Base-by-base conservation (phyloP, 1,140 invertebrate species). In the Stenopsyche tienmushanensis region DNA sequence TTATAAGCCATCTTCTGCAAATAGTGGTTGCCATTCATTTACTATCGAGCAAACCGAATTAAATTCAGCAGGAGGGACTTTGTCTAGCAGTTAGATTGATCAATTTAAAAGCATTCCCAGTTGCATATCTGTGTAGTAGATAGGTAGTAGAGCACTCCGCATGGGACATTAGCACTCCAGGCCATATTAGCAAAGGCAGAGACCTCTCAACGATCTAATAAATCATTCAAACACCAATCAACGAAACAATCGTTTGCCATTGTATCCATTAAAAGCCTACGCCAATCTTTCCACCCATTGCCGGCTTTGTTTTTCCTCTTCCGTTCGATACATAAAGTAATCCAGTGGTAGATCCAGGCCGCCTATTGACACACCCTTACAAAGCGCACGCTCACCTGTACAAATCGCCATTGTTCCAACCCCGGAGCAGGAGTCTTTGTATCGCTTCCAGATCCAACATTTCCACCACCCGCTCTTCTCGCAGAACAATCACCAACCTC, bases 151-250 rank as follows among this genome's bases (percentile, higher is more conserved):
- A n/a, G n/a, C n/a, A n/a, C n/a, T n/a, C n/a, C n/a, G n/a, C n/a
- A n/a, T n/a, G n/a, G n/a, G n/a, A n/a, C n/a, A n/a, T n/a, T n/a
- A n/a, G n/a, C 29, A 7, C 29, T 34, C 29, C 13, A 34, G 5
- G 5, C 29, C 5, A 34, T 13, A 34, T 34, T 13, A 34, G 5
- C 29, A 34, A 13, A 5, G 29, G 29, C 29, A 34, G 29, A 34
- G 29, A 13, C 29, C 29, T 34, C 13, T 34, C 29, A 34, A 13
- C 29, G 5, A 13, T 47, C 44, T 47, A 7, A 47, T 47, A 47
- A 47, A 47, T 47, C 8, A 47, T 47, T 47, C 44, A 47, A 47
- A 47, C 44, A 47, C 44, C 44, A 47, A 47, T 47, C 44, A 47
- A 47, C 44, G 44, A 5, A 47, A 47, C 44, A 47, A 47, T 47